phyloP scores from a whole-genome alignment of 2,888 invertebrate species.

The Plebejus melissa region DNA sequence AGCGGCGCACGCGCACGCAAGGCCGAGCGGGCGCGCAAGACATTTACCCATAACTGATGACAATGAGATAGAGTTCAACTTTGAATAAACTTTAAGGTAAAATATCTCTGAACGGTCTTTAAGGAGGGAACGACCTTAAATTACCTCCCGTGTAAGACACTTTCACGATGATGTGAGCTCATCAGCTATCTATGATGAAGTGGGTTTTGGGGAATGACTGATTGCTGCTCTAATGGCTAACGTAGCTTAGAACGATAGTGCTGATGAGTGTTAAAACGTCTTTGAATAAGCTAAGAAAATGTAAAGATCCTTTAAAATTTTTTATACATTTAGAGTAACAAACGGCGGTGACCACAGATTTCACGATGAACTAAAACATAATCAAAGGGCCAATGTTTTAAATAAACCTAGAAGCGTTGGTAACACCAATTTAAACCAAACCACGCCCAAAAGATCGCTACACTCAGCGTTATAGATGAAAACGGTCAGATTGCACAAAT shows the following conservation, averaged over 20 bases:
- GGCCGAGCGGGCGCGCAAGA: conserved; percentile 48
- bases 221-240: conserved; percentile 4
- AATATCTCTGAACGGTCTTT: background rate
- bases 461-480: too few relatives aligned
- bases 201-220: conserved; percentile 37
- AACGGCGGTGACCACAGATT: too few relatives aligned
- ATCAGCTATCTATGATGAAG: conserved; percentile 28
- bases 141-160: conserved; percentile 47
- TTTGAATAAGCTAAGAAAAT: background rate
- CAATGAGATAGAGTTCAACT: background rate
- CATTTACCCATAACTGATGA: conserved; percentile 26
- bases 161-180: conserved; percentile 21
- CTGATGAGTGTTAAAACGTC: background rate
- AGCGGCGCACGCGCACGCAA: conserved; percentile 44
- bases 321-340: too few relatives aligned
- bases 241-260: background rate
- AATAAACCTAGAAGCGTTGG: too few relatives aligned
- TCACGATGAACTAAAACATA: too few relatives aligned
- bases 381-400: too few relatives aligned
- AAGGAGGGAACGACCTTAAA: conserved; percentile 69
- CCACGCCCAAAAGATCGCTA: too few relatives aligned
- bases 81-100: background rate
- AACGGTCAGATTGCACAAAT: too few relatives aligned
- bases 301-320: too few relatives aligned
- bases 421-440: too few relatives aligned